phyloP scores from a whole-genome alignment of 2,797 vertebrate genomes.

The Notoglanidium macrostoma region DNA sequence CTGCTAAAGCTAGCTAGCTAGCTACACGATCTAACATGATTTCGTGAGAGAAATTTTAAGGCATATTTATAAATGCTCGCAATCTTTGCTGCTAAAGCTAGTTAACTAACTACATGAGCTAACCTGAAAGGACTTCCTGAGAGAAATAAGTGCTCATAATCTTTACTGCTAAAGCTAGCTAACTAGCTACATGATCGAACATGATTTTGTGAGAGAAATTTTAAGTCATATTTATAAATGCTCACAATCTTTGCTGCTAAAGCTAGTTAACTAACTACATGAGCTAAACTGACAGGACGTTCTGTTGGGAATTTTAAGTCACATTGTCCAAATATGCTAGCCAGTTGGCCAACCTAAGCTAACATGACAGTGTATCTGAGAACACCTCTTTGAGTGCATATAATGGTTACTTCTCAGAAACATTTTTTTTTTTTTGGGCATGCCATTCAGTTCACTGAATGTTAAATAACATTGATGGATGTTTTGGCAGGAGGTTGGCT shows the following conservation, averaged over 20 bases:
- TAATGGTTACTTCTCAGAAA: not conserved
- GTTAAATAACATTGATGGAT: constrained; percentile 16
- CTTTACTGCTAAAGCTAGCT: not conserved
- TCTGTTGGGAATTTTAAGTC: not conserved
- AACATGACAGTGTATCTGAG: not conserved
- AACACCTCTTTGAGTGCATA: not conserved
- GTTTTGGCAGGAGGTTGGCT: constrained; percentile 84
- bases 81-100: not conserved
- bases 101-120: not conserved
- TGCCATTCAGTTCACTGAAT: not conserved
- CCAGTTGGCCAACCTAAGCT: not conserved
- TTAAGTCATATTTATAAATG: no score
- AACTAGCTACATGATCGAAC: no score
- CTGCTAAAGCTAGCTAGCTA: no score
- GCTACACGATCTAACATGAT: no score
- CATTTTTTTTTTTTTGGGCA: not conserved
- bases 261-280: not conserved
- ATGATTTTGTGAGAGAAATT: no score
- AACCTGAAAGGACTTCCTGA: not conserved
- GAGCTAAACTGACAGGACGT: not conserved
- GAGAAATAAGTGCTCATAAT: no score
- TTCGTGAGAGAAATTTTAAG: no score
- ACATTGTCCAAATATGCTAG: not conserved
- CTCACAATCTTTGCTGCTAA: not conserved
- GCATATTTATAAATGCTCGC: no score